Conservation (phyloP, 2,113 vertebrate genomes). For the Sylvilagus bachmani region DNA sequence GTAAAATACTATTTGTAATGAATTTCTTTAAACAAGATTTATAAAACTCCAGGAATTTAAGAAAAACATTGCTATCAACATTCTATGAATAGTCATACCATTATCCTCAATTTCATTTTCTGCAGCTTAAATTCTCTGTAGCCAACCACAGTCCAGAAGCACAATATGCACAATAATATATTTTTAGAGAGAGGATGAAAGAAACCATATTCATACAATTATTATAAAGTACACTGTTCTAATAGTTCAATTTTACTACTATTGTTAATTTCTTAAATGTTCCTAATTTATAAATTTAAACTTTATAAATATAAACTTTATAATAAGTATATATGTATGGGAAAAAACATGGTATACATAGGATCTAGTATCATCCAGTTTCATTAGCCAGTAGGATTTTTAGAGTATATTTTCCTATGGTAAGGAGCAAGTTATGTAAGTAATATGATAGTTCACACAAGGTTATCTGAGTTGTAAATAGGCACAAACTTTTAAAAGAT, state of each 20-base stretch:
- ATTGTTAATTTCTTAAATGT: not conserved
- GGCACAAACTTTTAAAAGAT: not conserved
- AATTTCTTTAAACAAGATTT: not conserved
- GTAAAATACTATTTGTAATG: constrained; percentile 25
- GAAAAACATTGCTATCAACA: not conserved
- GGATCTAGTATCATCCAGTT: not conserved
- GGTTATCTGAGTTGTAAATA: not conserved
- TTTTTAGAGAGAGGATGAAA: not conserved
- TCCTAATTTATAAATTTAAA: not conserved
- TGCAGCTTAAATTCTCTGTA: not conserved
- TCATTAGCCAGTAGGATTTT: not conserved
- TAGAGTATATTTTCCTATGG: not conserved
- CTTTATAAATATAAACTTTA: not conserved
- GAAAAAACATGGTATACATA: not conserved
- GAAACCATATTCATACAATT: not conserved
- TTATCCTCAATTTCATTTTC: not conserved
- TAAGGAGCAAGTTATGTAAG: not conserved
- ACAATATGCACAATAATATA: not conserved
- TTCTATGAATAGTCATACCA: not conserved
- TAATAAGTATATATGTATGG: not conserved
- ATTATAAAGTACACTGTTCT: not conserved
- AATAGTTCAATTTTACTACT: not conserved
- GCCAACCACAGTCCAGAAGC: not conserved
- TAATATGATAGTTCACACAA: not conserved
- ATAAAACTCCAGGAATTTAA: constrained; percentile 7